These are phyloP conservation scores for Thereuonema tuberculata DNA, from an alignment of 1,140 invertebrate species.

Conservation along the genomic window DNA sequence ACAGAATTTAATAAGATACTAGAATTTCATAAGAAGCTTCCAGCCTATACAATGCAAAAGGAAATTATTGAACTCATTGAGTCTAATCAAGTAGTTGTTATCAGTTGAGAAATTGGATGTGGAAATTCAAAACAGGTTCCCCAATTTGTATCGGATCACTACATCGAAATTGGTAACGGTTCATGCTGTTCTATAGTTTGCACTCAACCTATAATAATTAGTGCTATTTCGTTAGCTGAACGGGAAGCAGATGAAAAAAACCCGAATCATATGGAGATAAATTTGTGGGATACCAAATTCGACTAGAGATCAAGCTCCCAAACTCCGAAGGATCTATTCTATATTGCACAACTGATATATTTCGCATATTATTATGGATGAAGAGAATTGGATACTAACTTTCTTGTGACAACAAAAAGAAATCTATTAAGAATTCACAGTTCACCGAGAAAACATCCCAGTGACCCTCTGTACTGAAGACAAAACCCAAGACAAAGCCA, in stretches of 20 bases:
- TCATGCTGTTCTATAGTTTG: conserved; percentile 68
- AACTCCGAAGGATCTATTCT: conserved; percentile 61
- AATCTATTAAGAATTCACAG: no score
- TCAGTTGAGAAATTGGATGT: conserved; percentile 73
- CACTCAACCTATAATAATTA: conserved; percentile 87
- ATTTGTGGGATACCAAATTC: conserved; percentile 68
- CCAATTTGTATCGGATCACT: conserved; percentile 80
- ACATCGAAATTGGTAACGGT: conserved; percentile 48
- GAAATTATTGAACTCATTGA: conserved; percentile 16
- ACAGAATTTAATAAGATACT: no score
- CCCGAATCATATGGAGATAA: conserved; percentile 35
- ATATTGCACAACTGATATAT: conserved; percentile 72
- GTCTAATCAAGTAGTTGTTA: conserved; percentile 45
- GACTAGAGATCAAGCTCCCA: conserved; percentile 57
- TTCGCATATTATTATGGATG: conserved; percentile 60
- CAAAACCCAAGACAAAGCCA: no score
- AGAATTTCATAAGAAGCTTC: no score
- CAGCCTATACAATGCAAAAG: no score
- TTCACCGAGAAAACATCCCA: no score
- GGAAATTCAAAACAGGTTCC: conserved; percentile 76
- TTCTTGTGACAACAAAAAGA: no score
- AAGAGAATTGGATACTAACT: conserved; percentile 56
- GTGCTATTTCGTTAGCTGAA: conserved; percentile 59
- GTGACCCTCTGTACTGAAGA: no score
- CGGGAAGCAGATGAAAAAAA: conserved; percentile 65